Conservation (phyloP, 2,797 vertebrate species). For the Acipenser transmontanus region DNA sequence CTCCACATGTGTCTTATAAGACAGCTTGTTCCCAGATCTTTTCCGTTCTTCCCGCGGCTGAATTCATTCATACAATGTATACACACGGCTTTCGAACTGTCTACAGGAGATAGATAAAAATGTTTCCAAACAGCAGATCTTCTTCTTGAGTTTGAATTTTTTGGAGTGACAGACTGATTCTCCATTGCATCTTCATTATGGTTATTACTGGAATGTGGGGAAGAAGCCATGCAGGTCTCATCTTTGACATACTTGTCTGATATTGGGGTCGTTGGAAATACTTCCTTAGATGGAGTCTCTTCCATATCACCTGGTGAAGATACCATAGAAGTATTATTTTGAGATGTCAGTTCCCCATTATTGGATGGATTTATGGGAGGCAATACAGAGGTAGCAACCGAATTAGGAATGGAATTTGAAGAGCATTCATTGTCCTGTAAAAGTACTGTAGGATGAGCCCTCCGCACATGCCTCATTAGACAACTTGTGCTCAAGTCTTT, state of each 20-base stretch:
- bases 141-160: slow-evolving; percentile 80
- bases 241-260: slow-evolving; percentile 62
- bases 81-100: slow-evolving; percentile 95
- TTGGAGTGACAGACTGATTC: slow-evolving; percentile 54
- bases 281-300: slow-evolving; percentile 77
- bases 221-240: slow-evolving; percentile 50
- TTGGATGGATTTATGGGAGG: slow-evolving; percentile 73
- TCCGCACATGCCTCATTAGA: slow-evolving; percentile 92
- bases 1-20: slow-evolving; percentile 97
- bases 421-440: slow-evolving; percentile 68
- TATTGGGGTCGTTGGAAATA: slow-evolving; percentile 64
- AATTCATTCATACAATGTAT: slow-evolving; percentile 97
- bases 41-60: slow-evolving; percentile 92
- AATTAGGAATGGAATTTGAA: slow-evolving; percentile 48
- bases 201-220: slow-evolving; percentile 60
- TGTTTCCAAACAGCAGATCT: slow-evolving; percentile 97
- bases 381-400: slow-evolving; percentile 54
- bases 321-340: slow-evolving; percentile 65
- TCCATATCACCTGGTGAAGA: slow-evolving; percentile 68
- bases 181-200: slow-evolving; percentile 71
- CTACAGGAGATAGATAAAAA: slow-evolving; percentile 89
- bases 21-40: slow-evolving; percentile 93
- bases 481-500: slow-evolving; percentile 98
- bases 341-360: slow-evolving; percentile 59
- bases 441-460: slow-evolving; percentile 89